A percentile compares a stretch with the other conserved stretches of the same genome.
Conservation (phyloP, 1,140 invertebrate genomes). For the Hyphantria cunea region DNA sequence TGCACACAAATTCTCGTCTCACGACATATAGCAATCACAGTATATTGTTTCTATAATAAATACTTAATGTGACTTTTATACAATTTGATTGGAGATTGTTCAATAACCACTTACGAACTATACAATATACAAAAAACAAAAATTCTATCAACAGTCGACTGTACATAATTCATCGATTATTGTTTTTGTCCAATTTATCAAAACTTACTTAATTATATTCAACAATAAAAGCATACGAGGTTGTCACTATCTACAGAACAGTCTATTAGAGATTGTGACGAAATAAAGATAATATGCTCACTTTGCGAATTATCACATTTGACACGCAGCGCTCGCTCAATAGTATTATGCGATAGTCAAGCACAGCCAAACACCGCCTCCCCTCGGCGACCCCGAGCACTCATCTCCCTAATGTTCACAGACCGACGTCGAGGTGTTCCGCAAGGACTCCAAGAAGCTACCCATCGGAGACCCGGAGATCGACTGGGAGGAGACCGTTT, state of each 20-base stretch:
- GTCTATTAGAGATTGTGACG: slow-evolving; percentile 31
- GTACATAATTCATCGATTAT: slow-evolving; percentile 57
- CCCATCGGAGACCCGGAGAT: slow-evolving; percentile 97
- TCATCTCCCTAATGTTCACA: slow-evolving; percentile 69
- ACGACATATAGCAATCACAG: slow-evolving; percentile 61
- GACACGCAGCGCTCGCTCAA: slow-evolving; percentile 31
- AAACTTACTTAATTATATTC: slow-evolving; percentile 53
- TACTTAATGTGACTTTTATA: slow-evolving; percentile 53
- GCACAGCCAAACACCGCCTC: slow-evolving; percentile 33
- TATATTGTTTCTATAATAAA: slow-evolving; percentile 67
- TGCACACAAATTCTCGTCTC: slow-evolving; percentile 1
- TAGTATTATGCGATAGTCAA: slow-evolving; percentile 13
- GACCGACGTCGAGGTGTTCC: slow-evolving; percentile 97
- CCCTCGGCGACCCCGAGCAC: slow-evolving; percentile 19
- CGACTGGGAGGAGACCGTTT: slow-evolving; percentile 99
- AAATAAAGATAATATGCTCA: slow-evolving; percentile 20
- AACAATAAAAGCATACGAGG: slow-evolving; percentile 69
- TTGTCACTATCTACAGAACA: slow-evolving; percentile 45
- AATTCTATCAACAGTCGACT: slow-evolving; percentile 60
- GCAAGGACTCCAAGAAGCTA: slow-evolving; percentile 97
- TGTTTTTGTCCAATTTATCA: slow-evolving; percentile 58
- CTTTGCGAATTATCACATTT: slow-evolving; percentile 52
- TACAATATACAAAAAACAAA: slow-evolving; percentile 72
- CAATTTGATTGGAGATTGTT: slow-evolving; percentile 61
- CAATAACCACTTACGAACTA: slow-evolving; percentile 77